Evolutionary conservation across 2,888 invertebrate species (phyloP), one percentile per base, ranked within the genome.

Genomic region (Seira musarum): DNA sequence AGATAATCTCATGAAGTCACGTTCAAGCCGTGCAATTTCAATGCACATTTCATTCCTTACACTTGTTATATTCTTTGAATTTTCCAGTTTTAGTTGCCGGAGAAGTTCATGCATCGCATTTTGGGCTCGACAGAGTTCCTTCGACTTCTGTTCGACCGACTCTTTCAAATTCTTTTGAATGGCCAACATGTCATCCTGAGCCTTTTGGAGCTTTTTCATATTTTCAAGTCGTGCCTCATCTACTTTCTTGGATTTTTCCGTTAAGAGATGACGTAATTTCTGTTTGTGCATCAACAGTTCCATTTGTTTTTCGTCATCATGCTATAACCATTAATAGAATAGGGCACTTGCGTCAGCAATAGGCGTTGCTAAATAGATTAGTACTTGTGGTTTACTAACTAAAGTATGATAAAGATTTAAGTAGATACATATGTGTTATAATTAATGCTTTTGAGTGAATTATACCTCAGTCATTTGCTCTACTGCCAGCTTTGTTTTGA

Each of bases 281-380:
- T 97, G 97, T 88, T 95, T 95, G 87, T 95, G 95, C 74, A 95
- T 93, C 90, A 95, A 95, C 35, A 97, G 91, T 87, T 97, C 94
- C 35, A 93, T 93, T 88, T 97, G 96, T 88, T 97, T 96, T 87
- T 94, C 92, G 88, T 96, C 96, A 85, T 94, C 93, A 0, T 94
- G 91, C 89, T 96, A 46, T 1, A 65, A 17, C 1, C 13, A 60
- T 53, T 64, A 19, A 40, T 35, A 30, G 35, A 64, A 64, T n/a
- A n/a, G n/a, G n/a, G n/a, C n/a, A n/a, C n/a, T n/a, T n/a, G n/a
- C n/a, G n/a, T n/a, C n/a, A n/a, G n/a, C n/a, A n/a, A n/a, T n/a
- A n/a, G n/a, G n/a, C n/a, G n/a, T n/a, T n/a, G n/a, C n/a, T n/a
- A n/a, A n/a, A n/a, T n/a, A n/a, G n/a, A n/a, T n/a, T n/a, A n/a